phyloP scores from a whole-genome alignment of 2,888 invertebrate genomes.

The Elgonia sp. region DNA sequence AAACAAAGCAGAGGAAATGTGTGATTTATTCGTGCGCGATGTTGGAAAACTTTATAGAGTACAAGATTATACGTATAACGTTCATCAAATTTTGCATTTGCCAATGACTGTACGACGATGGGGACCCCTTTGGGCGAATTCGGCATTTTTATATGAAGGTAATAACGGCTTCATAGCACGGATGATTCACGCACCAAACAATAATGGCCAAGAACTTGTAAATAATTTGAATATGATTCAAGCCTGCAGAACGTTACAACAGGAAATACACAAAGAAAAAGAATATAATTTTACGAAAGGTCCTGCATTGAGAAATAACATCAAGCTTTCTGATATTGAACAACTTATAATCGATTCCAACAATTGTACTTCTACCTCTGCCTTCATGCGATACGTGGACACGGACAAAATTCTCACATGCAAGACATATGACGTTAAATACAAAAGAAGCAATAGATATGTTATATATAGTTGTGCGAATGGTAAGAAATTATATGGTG shows the following conservation, averaged over 20 bases:
- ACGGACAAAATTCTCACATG: background rate
- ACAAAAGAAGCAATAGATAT: constrained; percentile 14
- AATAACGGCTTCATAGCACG: constrained; percentile 19
- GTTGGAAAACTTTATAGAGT: constrained; percentile 20
- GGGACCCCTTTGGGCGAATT: constrained; percentile 28
- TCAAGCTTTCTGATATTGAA: constrained; percentile 18
- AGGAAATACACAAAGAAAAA: background rate
- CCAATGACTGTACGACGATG: constrained; percentile 10
- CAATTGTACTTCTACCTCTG: background rate
- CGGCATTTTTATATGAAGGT: constrained; percentile 37
- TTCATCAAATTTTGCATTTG: constrained; percentile 35
- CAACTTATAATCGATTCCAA: background rate
- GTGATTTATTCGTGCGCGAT: constrained; percentile 30
- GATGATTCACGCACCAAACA: constrained; percentile 19
- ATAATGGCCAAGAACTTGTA: constrained; percentile 19
- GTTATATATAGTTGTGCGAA: background rate
- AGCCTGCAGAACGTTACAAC: constrained; percentile 18
- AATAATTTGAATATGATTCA: constrained; percentile 36
- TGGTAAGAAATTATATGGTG: background rate
- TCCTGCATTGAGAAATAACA: background rate
- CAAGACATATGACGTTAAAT: background rate
- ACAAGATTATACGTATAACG: constrained; percentile 25
- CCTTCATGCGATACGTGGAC: background rate
- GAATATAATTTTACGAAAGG: background rate
- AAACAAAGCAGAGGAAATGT: background rate